Conservation (phyloP, 2,113 vertebrate species). For the Pyrgilauda ruficollis region DNA sequence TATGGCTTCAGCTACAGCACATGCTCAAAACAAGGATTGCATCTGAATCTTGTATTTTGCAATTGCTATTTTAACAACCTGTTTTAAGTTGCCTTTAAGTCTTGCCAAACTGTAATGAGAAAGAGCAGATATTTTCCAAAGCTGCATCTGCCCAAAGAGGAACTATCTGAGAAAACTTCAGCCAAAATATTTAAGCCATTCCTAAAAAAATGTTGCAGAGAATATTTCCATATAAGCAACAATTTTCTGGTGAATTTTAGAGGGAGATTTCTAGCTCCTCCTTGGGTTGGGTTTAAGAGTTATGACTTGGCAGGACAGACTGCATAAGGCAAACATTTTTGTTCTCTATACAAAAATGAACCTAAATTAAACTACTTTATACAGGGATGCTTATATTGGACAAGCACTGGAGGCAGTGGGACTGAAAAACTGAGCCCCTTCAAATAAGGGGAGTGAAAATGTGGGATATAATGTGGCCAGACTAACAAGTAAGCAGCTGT, state of each 20-base stretch:
- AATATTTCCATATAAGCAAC: background rate
- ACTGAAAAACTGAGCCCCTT: background rate
- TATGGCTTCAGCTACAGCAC: background rate
- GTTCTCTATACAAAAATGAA: background rate
- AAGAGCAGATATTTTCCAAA: constrained; percentile 28
- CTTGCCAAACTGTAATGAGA: constrained; percentile 30
- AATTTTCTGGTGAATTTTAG: background rate
- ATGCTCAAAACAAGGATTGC: background rate
- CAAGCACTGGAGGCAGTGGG: background rate
- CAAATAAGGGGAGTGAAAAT: background rate
- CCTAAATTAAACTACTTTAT: background rate
- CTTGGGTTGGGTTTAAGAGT: background rate
- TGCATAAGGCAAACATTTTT: background rate
- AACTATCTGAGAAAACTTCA: background rate
- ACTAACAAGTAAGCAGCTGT: background rate
- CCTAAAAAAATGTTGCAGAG: background rate
- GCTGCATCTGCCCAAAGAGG: background rate
- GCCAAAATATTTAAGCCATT: background rate
- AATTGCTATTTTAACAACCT: constrained; percentile 43
- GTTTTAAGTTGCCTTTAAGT: constrained; percentile 25
- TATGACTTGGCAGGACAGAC: background rate
- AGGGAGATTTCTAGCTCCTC: background rate
- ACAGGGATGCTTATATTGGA: background rate
- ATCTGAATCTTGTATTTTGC: constrained; percentile 18
- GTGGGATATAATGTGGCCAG: background rate